Base-by-base conservation (phyloP, 2,888 invertebrate genomes). In the Lasioglossum lativentre region DNA sequence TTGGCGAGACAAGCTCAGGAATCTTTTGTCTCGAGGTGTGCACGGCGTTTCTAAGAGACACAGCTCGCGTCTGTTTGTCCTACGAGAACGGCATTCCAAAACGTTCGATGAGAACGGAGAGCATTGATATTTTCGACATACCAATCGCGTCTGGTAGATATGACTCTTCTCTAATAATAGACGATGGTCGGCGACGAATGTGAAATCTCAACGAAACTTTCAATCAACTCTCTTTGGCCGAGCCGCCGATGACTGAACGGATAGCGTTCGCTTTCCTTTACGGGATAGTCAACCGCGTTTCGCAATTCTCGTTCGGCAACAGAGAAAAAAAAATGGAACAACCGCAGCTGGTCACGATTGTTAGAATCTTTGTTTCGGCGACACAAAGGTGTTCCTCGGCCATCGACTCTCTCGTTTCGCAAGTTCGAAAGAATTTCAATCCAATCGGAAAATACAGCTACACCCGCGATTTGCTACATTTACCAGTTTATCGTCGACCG, bases 81-180 rank as follows among this genome's bases (percentile, higher is more conserved):
- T 68, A 68, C 78, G 82, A 56, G 79, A 63, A 47, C n/a, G 3
- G 84, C 72, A 76, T 83, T 84, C 84, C 52, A 42, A 78, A 78
- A 63, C 52, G 38, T 47, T 10, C 34, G 19, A 19, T 16, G 10
- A 34, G 73, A 80, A 78, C 72, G 75, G 16, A 34, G 47, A 40
- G 40, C 47, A 40, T 14, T 2, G 16, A 16, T 83, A 80, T 79
- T 83, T 88, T 63, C 59, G 71, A 82, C 70, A 74, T 75, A 79
- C 38, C 83, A 56, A 75, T 72, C 78, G 80, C 74, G 78, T 47
- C 83, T 83, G 78, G 52, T 80, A 73, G 89, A 80, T 80, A 78
- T 56, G 87, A 74, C n/a, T 78, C 45, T 42, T 56, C 47, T 56
- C 82, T 86, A 88, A 83, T 89, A 87, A 87, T 90, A 89, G 66